Evolutionary conservation across 92 coral and sea anemone genomes (phyloP), one percentile per base, ranked within the genome.

Genomic region (Palythoa grandis): DNA sequence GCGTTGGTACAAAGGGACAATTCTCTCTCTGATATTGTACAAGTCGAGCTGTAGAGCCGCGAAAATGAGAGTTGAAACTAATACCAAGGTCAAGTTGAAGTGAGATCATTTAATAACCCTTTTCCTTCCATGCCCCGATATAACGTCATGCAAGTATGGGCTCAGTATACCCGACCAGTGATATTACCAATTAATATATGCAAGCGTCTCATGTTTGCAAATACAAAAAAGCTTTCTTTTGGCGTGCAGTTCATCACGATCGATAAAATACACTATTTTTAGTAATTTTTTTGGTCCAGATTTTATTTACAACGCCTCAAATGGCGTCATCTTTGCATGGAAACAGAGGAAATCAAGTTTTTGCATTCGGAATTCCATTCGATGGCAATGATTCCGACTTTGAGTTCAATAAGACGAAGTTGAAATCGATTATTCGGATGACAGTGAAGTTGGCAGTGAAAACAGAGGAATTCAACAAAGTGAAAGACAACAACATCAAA

Each of bases 1-100:
- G 57, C 78, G 56, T 74, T 74, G 37, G 78, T 74, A 74, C 78
- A 74, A 50, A 74, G 78, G 57, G 60, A 74, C 58, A 60, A 74
- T 43, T 23, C 47, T 47, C 60, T 74, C 17, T 74, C 78, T 13
- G 37, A 74, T 74, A 74, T 74, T 74, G 78, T 74, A 50, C 78
- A 74, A 50, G 78, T 74, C 14, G 77, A 72, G 19, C 74, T 29
- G 74, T 70, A 70, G 74, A 16, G 70, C 70, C 70, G 70, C 16
- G 70, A 65, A 65, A 19, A 19, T 65, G 70, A 65, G 70, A 19
- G 70, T 65, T 65, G 23, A 65, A 65, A 11, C 70, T 65, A 65
- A 65, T 65, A 65, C 70, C 16, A 24, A 25, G 70, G 70, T 65
- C 70, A 24, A 65, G 70, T 65, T 65, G 70, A 65, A 65, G 11